Base-by-base conservation (phyloP, 2,888 invertebrate species). In the Acleris holmiana region DNA sequence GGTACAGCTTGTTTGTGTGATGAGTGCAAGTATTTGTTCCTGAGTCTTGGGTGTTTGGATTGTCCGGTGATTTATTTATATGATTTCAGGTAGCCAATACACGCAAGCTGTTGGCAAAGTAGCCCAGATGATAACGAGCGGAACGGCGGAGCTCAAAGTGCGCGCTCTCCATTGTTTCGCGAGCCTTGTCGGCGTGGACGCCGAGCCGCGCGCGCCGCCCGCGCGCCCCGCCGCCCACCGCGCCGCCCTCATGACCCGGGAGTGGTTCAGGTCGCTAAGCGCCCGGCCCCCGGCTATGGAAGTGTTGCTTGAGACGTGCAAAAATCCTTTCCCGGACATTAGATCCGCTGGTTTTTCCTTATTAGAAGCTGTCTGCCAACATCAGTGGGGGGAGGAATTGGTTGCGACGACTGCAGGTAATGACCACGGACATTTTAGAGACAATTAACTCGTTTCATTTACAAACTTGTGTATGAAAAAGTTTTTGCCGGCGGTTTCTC, bases 301-400 rank as follows among this genome's bases (percentile, higher is more conserved):
- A 64, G 83, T 94, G 47, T 86, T 97, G 46, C 90, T 94, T 77
- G 80, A 90, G 2, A 86, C 95, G 48, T 94, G 95, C 67, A 95
- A 95, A 68, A 97, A 96, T 85, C 98, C 98, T 7, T 98, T 98
- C 78, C 89, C 94, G 0, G 98, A 98, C 72, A 93, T 98, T 17
- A 95, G 95, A 77, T 79, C 94, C 64, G 94, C 96, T 17, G 95
- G 95, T 19, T 89, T 97, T 50, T 89, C 92, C 17, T 88, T 97
- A 35, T 83, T 98, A 50, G 93, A 93, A 71, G 93, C 95, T 0
- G 78, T 98, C 17, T 95, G 96, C 19, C 86, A 93, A 66, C 96
- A 96, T 78, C 86, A 89, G 1, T 98, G 98, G 98, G 98, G 97
- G 19, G 95, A 97, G 79, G 94, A 95, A 71, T 92, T 95, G 59